These are phyloP conservation scores for Meleagris gallopavo DNA, from an alignment of 2,113 vertebrate genomes.

Conservation along the genomic window DNA sequence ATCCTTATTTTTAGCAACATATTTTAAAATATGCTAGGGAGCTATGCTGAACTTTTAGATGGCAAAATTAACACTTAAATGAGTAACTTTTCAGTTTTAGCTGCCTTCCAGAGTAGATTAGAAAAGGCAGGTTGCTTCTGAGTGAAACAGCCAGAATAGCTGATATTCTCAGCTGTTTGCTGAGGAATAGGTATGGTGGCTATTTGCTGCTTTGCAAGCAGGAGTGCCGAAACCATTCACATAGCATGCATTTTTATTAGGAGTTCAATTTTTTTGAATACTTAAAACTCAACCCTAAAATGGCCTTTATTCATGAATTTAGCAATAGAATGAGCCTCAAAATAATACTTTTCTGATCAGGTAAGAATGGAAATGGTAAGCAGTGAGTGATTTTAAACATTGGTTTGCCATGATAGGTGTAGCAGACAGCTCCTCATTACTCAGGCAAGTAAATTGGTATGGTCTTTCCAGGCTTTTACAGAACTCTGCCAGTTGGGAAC, in stretches of 20 bases:
- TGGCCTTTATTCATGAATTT: background rate
- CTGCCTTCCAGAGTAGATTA: background rate
- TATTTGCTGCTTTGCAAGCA: background rate
- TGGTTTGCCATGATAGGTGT: background rate
- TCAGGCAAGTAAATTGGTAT: rapidly evolving
- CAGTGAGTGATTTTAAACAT: background rate
- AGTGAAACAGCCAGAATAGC: background rate
- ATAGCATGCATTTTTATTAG: background rate
- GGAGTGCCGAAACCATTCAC: background rate
- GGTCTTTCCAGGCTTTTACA: background rate
- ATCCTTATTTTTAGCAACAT: background rate
- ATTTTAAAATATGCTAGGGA: background rate
- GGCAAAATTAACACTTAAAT: background rate
- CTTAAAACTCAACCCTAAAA: background rate
- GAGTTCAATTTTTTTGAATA: background rate
- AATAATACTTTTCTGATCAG: background rate
- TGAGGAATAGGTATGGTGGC: background rate
- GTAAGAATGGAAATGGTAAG: background rate
- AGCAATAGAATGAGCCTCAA: background rate
- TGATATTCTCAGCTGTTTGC: background rate
- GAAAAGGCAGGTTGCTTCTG: background rate
- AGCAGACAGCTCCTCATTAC: background rate
- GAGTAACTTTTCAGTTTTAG: background rate
- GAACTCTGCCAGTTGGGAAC: background rate
- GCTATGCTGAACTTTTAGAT: background rate